Evolutionary conservation across 2,888 invertebrate genomes (phyloP).

Genomic region (Diabrotica balteata): DNA sequence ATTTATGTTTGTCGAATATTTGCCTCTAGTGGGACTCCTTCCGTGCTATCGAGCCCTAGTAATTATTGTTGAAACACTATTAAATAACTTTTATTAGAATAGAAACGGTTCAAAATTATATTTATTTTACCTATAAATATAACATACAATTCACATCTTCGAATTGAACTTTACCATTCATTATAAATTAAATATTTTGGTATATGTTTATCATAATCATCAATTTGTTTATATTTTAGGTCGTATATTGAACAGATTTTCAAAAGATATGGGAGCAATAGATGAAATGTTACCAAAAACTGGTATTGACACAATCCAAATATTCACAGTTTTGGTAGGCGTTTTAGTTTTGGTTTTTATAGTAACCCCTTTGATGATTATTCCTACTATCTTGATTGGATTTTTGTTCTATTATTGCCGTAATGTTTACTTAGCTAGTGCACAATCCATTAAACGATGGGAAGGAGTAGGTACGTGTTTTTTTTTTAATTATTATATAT

Average conservation of each 20-base stretch:
- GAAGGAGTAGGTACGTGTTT: constrained; percentile 61
- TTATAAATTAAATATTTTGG: too few species aligned
- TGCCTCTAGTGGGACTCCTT: too few species aligned
- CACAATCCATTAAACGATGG: constrained; percentile 75
- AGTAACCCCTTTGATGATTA: constrained; percentile 72
- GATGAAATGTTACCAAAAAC: constrained; percentile 76
- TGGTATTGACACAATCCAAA: constrained; percentile 70
- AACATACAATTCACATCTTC: too few species aligned
- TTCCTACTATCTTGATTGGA: constrained; percentile 70
- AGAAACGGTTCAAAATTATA: too few species aligned
- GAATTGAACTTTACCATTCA: too few species aligned
- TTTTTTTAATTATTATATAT: not conserved
- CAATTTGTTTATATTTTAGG: constrained; percentile 58
- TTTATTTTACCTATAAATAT: too few species aligned
- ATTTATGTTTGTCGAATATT: too few species aligned
- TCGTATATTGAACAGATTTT: constrained; percentile 82
- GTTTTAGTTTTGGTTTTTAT: constrained; percentile 76
- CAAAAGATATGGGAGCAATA: constrained; percentile 83
- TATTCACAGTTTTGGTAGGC: constrained; percentile 74
- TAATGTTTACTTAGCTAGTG: constrained; percentile 72
- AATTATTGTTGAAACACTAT: too few species aligned
- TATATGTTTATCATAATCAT: not conserved
- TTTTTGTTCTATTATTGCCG: constrained; percentile 71
- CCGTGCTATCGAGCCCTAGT: too few species aligned
- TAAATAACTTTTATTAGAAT: too few species aligned